Percentiles rank a stretch among this genome's conserved stretches.
These are phyloP conservation scores for Onthophagus taurus DNA, from an alignment of 1,140 invertebrate genomes.

Conservation along the genomic window DNA sequence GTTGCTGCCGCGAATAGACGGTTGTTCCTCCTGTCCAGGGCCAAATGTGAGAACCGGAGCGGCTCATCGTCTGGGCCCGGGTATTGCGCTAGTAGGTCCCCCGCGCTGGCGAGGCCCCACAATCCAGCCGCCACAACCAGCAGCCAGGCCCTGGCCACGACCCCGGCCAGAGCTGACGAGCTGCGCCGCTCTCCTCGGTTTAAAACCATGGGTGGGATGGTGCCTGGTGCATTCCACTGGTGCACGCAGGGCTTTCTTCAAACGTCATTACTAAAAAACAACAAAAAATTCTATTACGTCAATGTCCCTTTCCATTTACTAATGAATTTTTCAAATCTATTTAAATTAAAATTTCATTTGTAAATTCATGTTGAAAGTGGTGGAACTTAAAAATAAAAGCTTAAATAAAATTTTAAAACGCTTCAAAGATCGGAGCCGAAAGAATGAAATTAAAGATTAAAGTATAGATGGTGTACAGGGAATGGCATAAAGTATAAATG, in stretches of 20 bases:
- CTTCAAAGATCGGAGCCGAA: too few relatives aligned
- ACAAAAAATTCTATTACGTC: background rate
- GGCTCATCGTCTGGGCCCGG: conserved; percentile 37
- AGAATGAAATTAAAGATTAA: too few relatives aligned
- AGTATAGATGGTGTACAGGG: too few relatives aligned
- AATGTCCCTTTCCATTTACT: background rate
- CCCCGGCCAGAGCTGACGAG: conserved; percentile 22
- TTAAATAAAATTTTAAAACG: too few relatives aligned
- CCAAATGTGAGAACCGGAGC: conserved; percentile 49
- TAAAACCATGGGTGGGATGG: conserved; percentile 29
- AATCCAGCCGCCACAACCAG: conserved; percentile 28
- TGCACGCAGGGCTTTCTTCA: conserved; percentile 10
- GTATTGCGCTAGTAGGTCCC: conserved; percentile 33
- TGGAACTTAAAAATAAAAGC: too few relatives aligned
- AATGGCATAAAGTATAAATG: too few relatives aligned
- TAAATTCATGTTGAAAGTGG: too few relatives aligned
- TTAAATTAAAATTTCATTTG: conserved; percentile 8
- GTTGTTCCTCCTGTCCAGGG: conserved; percentile 49
- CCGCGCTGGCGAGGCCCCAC: conserved; percentile 24
- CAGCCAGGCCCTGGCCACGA: conserved; percentile 31
- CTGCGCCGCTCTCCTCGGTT: conserved; percentile 26
- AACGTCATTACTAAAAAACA: conserved; percentile 31
- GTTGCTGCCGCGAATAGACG: conserved; percentile 65
- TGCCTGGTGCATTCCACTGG: conserved; percentile 16
- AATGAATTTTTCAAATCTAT: conserved; percentile 3